Evolutionary conservation across 2,113 vertebrate genomes (phyloP).

Genomic region (Apodemus speciosus): DNA sequence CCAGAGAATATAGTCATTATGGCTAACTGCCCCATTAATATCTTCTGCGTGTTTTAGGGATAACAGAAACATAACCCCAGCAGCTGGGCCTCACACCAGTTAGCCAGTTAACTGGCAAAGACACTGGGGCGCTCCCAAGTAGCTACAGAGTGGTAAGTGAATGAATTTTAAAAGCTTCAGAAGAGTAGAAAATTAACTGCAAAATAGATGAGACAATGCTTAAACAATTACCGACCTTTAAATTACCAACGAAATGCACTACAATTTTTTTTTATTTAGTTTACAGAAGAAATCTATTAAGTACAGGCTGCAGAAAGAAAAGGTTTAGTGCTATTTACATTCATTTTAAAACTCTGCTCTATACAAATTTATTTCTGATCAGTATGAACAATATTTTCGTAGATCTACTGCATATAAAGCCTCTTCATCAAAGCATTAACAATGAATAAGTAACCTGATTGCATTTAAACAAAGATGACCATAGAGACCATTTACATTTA

Average conservation of each 20-base stretch:
- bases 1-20: slow-evolving; percentile 54
- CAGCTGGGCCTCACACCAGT: slow-evolving; percentile 42
- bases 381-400: slow-evolving; percentile 95
- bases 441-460: slow-evolving; percentile 87
- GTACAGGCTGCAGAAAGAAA: slow-evolving; percentile 93
- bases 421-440: slow-evolving; percentile 90
- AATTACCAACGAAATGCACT: slow-evolving; percentile 86
- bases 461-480: slow-evolving; percentile 90
- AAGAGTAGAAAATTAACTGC: slow-evolving; percentile 60
- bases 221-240: slow-evolving; percentile 66
- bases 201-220: slow-evolving; percentile 52
- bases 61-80: slow-evolving; percentile 41
- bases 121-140: neutral
- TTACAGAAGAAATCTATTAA: slow-evolving; percentile 95
- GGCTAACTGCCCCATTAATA: slow-evolving; percentile 54
- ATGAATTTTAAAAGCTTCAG: slow-evolving; percentile 42
- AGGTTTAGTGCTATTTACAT: slow-evolving; percentile 99
- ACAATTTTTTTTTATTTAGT: slow-evolving; percentile 94
- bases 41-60: slow-evolving; percentile 52
- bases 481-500: slow-evolving; percentile 84
- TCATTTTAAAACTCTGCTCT: slow-evolving; percentile 95
- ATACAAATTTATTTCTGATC: slow-evolving; percentile 99
- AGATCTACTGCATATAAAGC: slow-evolving; percentile 95
- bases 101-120: slow-evolving; percentile 55
- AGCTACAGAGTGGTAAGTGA: slow-evolving; percentile 35